Evolutionary conservation across 2,797 vertebrate species (phyloP), one percentile per base, ranked within the genome.

Genomic region (Poecilia velifera): DNA sequence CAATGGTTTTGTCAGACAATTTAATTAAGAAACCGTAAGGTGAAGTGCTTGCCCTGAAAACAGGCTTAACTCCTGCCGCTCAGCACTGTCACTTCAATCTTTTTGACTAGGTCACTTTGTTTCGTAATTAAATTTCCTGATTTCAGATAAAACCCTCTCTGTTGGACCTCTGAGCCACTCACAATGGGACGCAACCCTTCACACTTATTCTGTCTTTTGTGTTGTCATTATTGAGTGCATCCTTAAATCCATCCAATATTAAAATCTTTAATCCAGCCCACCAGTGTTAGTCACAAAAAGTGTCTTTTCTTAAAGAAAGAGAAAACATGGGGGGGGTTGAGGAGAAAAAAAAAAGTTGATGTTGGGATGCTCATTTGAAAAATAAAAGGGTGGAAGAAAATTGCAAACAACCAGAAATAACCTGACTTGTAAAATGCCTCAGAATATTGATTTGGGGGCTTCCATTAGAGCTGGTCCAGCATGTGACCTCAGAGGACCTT

Each of bases 11-110:
- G 85, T 88, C 68, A 74, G 68, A 55, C 84, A 84, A 89, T 91
- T 86, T 88, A 90, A 92, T 94, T 91, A 93, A 80, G 82, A 86
- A 90, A 85, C 80, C 82, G 86, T 84, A 55, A 84, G 82, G 87
- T 91, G 87, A 91, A 93, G 91, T 90, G 83, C 36, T 31, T 73
- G 83, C 84, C 72, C 80, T 87, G 89, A 80, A 90, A 87, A 87
- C 76, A 49, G 83, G 90, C 86, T 92, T 93, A 92, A 86, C 86
- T 81, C 84, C 74, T 3, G 16, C 59, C 28, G 80, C 82, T 76
- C 82, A 77, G 73, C 36, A 83, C 88, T 80, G 88, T 90, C 83
- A 62, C 76, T 53, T 66, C 85, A 82, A 3, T 55, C 81, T 79
- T 83, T 83, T 89, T 87, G 85, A 87, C 81, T 34, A 41, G 84